Percentiles rank a stretch among this genome's conserved stretches.
These are phyloP conservation scores for Sycophila sp. DNA, from an alignment of 1,140 invertebrate species.

Conservation along the genomic window DNA sequence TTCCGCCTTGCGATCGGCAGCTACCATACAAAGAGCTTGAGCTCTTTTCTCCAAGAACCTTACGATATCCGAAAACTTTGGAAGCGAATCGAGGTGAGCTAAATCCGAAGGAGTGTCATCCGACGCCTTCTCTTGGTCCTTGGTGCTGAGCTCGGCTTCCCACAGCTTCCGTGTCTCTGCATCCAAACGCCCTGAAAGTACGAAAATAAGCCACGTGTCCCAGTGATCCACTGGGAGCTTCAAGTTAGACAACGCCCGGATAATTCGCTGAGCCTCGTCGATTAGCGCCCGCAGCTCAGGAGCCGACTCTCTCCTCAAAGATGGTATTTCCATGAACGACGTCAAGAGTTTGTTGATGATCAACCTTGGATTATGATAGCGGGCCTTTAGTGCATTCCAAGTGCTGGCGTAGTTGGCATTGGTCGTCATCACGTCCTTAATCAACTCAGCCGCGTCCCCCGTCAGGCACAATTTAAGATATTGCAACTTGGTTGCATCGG, in stretches of 20 bases:
- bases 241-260: not conserved
- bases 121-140: too few species aligned
- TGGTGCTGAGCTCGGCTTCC: too few species aligned
- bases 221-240: not conserved
- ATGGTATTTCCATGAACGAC: not conserved
- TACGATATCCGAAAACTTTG: too few species aligned
- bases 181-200: too few species aligned
- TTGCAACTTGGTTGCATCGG: not conserved
- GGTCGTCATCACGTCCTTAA: not conserved
- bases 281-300: not conserved
- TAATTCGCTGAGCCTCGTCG: not conserved
- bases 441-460: not conserved
- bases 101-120: too few species aligned
- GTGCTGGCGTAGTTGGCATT: not conserved
- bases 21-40: too few species aligned
- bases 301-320: not conserved
- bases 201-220: too few species aligned
- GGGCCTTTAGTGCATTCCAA: not conserved
- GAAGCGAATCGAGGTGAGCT: too few species aligned
- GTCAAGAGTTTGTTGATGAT: not conserved
- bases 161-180: too few species aligned
- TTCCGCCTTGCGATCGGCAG: too few species aligned
- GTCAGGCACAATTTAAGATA: not conserved
- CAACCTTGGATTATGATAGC: not conserved
- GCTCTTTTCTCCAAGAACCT: too few species aligned